A percentile compares a stretch with the other conserved stretches of the same genome.
Evolutionary conservation across 1,140 invertebrate genomes (phyloP).

Genomic region (Parapsyche elsis): DNA sequence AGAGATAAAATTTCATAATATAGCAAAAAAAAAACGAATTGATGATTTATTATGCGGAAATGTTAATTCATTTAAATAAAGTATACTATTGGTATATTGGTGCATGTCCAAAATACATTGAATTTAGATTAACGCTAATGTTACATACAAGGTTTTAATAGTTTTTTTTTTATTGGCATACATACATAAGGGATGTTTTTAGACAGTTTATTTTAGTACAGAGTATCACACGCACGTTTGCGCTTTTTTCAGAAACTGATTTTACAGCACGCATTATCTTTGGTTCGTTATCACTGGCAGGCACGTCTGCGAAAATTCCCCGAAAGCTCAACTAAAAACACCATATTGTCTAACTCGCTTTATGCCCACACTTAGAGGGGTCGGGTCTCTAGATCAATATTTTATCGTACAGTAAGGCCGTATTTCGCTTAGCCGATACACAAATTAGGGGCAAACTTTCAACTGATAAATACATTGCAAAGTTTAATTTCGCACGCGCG

Average conservation of each 20-base stretch:
- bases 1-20: no score
- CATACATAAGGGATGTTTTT: background rate
- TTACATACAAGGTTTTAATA: no score
- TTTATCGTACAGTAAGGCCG: background rate
- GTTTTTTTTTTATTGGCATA: no score
- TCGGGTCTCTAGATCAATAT: background rate
- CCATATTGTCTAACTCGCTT: conserved; percentile 16
- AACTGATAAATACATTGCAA: no score
- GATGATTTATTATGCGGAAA: no score
- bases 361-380: background rate
- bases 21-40: no score
- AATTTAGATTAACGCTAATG: background rate
- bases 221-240: conserved; percentile 11
- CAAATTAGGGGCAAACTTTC: background rate
- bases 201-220: background rate
- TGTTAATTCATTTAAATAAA: no score
- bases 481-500: no score
- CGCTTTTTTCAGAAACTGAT: background rate
- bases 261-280: conserved; percentile 26
- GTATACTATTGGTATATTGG: no score
- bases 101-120: background rate
- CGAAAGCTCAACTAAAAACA: conserved; percentile 2
- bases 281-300: conserved; percentile 24
- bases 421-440: background rate
- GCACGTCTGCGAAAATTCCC: conserved; percentile 11